Conservation (phyloP, 30 jellyfish, hydroid and myxozoan species). For the Chironex yamaguchii region DNA sequence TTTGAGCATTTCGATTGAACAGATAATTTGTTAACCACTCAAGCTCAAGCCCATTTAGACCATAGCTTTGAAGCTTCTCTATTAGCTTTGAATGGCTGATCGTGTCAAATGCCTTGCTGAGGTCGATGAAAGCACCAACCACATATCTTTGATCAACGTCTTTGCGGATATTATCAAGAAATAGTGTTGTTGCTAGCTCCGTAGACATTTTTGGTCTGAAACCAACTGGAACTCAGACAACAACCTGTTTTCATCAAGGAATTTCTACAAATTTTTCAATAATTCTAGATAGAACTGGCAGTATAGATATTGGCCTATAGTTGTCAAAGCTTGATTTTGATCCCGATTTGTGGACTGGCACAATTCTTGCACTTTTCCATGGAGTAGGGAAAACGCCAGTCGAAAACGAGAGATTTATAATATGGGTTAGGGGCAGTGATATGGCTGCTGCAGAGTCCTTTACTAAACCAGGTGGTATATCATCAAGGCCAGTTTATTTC, state of each 20-base stretch:
- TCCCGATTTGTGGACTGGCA: slow-evolving; percentile 74
- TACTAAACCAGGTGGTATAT: slow-evolving; percentile 73
- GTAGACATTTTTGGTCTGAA: slow-evolving; percentile 67
- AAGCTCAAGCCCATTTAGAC: slow-evolving; percentile 49
- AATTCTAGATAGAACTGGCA: slow-evolving; percentile 56
- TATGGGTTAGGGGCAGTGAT: slow-evolving; percentile 57
- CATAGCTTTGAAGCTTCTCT: slow-evolving; percentile 54
- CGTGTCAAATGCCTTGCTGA: slow-evolving; percentile 68
- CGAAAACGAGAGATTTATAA: slow-evolving; percentile 54
- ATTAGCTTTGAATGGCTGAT: slow-evolving; percentile 58
- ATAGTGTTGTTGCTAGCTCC: slow-evolving; percentile 76
- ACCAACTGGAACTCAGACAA: slow-evolving; percentile 69
- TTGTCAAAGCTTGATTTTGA: slow-evolving; percentile 52
- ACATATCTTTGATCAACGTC: slow-evolving; percentile 71
- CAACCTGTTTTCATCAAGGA: slow-evolving; percentile 69
- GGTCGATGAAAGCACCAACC: slow-evolving; percentile 85
- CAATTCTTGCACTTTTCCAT: slow-evolving; percentile 66
- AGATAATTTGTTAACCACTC: slow-evolving; percentile 74
- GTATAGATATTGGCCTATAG: slow-evolving; percentile 81
- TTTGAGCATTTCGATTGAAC: slow-evolving; percentile 65
- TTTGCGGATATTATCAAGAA: slow-evolving; percentile 65
- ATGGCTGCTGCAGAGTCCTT: slow-evolving; percentile 72
- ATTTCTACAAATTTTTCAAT: slow-evolving; percentile 56
- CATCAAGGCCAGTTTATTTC: slow-evolving; percentile 65
- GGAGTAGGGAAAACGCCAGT: slow-evolving; percentile 42